Evolutionary conservation across 2,888 invertebrate genomes (phyloP).

Genomic region (Spodoptera picta): DNA sequence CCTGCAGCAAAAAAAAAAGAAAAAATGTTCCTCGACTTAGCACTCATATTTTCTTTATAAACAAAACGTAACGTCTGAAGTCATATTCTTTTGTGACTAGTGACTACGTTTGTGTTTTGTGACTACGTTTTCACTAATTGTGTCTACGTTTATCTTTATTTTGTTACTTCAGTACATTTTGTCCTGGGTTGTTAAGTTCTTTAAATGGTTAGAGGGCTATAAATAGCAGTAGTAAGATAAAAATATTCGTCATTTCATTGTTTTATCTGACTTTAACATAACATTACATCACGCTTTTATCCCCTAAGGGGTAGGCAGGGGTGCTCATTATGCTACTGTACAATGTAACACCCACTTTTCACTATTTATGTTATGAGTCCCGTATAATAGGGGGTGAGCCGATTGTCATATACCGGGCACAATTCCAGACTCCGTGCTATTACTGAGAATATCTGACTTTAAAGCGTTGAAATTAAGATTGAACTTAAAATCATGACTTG

Average conservation of each 20-base stretch:
- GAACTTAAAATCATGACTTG: too few relatives aligned
- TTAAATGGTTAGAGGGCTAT: slow-evolving; percentile 27
- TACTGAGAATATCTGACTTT: background rate
- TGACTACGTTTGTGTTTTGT: slow-evolving; percentile 30
- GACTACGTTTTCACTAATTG: slow-evolving; percentile 39
- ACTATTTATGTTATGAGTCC: too few relatives aligned
- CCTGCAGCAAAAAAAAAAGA: slow-evolving; percentile 39
- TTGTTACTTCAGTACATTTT: slow-evolving; percentile 28
- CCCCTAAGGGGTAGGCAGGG: too few relatives aligned
- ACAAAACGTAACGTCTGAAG: slow-evolving; percentile 45
- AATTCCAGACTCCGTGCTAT: too few relatives aligned
- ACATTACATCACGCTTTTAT: too few relatives aligned
- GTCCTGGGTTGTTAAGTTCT: slow-evolving; percentile 24
- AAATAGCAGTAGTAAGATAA: slow-evolving; percentile 5
- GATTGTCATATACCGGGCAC: too few relatives aligned
- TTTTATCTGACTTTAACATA: too few relatives aligned
- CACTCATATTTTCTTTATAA: slow-evolving; percentile 57
- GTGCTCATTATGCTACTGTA: too few relatives aligned
- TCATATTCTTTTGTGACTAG: slow-evolving; percentile 40
- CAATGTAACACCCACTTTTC: too few relatives aligned
- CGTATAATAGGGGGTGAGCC: too few relatives aligned
- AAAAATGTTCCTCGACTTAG: slow-evolving; percentile 43
- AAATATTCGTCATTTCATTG: background rate
- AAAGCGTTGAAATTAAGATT: too few relatives aligned
- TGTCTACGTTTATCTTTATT: slow-evolving; percentile 43